Percentiles rank a stretch among this genome's conserved stretches.
Evolutionary conservation across 2,888 invertebrate species (phyloP).

Genomic region (Clepsis dumicolana): DNA sequence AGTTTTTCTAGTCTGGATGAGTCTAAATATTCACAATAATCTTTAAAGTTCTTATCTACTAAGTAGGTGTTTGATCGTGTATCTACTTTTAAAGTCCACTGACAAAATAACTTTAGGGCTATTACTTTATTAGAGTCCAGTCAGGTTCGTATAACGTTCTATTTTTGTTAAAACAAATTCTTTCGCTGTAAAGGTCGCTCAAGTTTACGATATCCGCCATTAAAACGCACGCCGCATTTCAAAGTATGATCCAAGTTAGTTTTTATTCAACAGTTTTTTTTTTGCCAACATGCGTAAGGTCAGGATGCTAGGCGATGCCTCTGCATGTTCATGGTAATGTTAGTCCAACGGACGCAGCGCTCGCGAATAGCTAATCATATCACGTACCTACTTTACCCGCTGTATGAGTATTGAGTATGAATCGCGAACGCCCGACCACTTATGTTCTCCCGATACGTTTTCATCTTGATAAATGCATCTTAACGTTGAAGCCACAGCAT

Average conservation of each 20-base stretch:
- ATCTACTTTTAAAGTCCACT: too few species aligned
- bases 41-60: too few species aligned
- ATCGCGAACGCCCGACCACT: slow-evolving; percentile 17
- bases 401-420: too few species aligned
- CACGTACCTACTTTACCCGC: slow-evolving; percentile 28
- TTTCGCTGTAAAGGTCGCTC: not conserved
- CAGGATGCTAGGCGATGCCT: slow-evolving; percentile 40
- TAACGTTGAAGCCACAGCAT: slow-evolving; percentile 27
- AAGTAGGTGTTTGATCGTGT: too few species aligned
- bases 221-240: slow-evolving; percentile 17
- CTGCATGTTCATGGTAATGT: slow-evolving; percentile 33
- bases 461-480: slow-evolving; percentile 42
- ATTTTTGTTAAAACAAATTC: not conserved
- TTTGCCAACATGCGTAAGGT: slow-evolving; percentile 37
- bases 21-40: too few species aligned
- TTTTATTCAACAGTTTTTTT: slow-evolving; percentile 32
- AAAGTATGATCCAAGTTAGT: slow-evolving; percentile 29
- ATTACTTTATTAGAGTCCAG: not conserved
- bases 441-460: slow-evolving; percentile 41
- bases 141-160: not conserved
- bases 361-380: slow-evolving; percentile 19
- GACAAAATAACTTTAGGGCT: too few species aligned
- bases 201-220: not conserved
- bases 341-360: slow-evolving; percentile 16
- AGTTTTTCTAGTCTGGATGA: too few species aligned